Evolutionary conservation across 2,888 invertebrate genomes (phyloP).

Genomic region (Steinernema scapterisci): DNA sequence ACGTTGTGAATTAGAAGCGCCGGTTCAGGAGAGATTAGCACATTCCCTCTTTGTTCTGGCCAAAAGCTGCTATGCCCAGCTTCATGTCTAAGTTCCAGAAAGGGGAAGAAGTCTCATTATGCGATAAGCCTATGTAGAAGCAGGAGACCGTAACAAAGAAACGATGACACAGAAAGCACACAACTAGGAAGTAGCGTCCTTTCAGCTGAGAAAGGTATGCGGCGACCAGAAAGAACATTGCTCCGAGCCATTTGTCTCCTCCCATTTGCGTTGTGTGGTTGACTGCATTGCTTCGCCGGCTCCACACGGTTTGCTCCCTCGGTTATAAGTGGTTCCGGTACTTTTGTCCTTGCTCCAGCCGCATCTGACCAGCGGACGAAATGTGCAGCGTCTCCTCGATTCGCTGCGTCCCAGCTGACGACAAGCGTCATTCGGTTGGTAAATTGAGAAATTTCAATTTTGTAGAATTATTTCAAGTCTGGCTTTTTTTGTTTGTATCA

Average conservation of each 20-base stretch:
- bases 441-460: not conserved
- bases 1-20: too few species aligned
- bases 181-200: not conserved
- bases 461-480: too few species aligned
- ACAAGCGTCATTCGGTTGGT: constrained; percentile 7
- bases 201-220: constrained; percentile 24
- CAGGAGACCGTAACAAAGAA: too few species aligned
- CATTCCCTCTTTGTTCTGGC: too few species aligned
- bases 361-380: not conserved
- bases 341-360: not conserved
- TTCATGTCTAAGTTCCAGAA: too few species aligned
- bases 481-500: too few species aligned
- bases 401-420: not conserved
- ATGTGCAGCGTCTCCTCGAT: not conserved
- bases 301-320: not conserved
- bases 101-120: too few species aligned
- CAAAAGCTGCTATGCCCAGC: too few species aligned
- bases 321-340: not conserved
- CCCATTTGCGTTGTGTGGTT: constrained; percentile 19
- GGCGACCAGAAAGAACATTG: not conserved
- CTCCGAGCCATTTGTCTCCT: not conserved
- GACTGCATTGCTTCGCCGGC: not conserved
- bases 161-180: not conserved
- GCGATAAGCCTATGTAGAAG: too few species aligned
- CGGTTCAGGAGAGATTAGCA: too few species aligned